A percentile compares a stretch with the other conserved stretches of the same genome.
Evolutionary conservation across 2,888 invertebrate genomes (phyloP).

Genomic region (Sarcophaga rosellei): DNA sequence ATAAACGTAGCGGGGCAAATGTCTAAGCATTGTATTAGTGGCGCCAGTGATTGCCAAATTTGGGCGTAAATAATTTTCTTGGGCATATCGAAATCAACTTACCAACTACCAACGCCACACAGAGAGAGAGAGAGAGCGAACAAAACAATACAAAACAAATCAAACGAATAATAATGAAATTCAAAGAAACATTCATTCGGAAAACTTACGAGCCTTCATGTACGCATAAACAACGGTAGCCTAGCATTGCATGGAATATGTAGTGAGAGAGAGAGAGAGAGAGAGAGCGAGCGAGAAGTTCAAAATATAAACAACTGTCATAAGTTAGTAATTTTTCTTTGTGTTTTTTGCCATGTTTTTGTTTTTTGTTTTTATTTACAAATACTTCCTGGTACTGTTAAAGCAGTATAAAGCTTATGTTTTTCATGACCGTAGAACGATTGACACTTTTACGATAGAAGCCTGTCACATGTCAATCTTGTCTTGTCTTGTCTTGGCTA

Average conservation of each 20-base stretch:
- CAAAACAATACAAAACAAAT: not conserved
- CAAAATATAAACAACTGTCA: constrained; percentile 18
- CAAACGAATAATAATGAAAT: constrained; percentile 66
- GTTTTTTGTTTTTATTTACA: constrained; percentile 32
- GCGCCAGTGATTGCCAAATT: constrained; percentile 69
- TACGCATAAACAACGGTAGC: constrained; percentile 14
- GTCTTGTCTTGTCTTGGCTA: not conserved
- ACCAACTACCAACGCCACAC: not conserved
- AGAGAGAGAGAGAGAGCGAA: too few species aligned
- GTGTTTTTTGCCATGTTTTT: not conserved
- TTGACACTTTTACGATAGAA: constrained; percentile 57
- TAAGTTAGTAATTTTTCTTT: not conserved
- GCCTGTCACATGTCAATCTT: constrained; percentile 55
- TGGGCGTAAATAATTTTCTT: constrained; percentile 65
- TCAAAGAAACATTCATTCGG: constrained; percentile 48
- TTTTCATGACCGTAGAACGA: constrained; percentile 28
- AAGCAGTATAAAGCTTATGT: not conserved
- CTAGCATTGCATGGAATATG: too few species aligned
- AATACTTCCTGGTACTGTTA: constrained; percentile 62
- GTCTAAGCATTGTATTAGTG: constrained; percentile 62
- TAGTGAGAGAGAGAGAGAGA: not conserved
- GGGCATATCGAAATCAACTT: constrained; percentile 4
- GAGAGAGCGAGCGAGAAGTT: not conserved
- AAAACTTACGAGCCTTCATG: not conserved
- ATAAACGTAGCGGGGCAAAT: constrained; percentile 8